phyloP scores from a whole-genome alignment of 2,797 vertebrate genomes.

The Coregonus suidteri region DNA sequence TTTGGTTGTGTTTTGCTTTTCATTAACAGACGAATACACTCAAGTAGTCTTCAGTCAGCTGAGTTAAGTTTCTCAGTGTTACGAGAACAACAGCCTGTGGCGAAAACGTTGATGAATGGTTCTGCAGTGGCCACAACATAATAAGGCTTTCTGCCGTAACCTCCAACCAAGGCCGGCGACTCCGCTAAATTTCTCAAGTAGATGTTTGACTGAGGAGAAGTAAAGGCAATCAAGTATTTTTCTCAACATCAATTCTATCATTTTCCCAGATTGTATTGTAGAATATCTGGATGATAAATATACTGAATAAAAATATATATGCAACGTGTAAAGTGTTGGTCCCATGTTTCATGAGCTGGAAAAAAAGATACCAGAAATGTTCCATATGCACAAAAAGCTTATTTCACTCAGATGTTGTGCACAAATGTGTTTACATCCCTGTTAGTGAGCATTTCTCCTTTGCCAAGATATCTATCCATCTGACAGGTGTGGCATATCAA shows the following conservation, averaged over 20 bases:
- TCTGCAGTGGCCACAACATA: background rate
- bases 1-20: background rate
- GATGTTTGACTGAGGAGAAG: background rate
- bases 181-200: background rate
- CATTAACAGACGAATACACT: background rate
- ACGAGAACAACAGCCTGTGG: background rate
- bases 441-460: too few relatives aligned
- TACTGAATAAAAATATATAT: background rate
- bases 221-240: background rate
- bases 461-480: too few relatives aligned
- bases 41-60: background rate
- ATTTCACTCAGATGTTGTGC: too few relatives aligned
- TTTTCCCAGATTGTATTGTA: too few relatives aligned
- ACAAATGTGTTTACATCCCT: too few relatives aligned
- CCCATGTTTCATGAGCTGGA: too few relatives aligned
- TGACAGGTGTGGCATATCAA: too few relatives aligned
- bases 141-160: background rate
- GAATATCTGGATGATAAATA: background rate
- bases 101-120: constrained; percentile 4
- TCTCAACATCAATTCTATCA: background rate
- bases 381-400: too few relatives aligned
- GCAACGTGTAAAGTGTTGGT: too few relatives aligned
- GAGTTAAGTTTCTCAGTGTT: constrained; percentile 3
- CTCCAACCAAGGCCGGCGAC: background rate
- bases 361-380: too few relatives aligned